Conservation (phyloP, 2,113 vertebrate genomes). For the Pangasianodon gigas region DNA sequence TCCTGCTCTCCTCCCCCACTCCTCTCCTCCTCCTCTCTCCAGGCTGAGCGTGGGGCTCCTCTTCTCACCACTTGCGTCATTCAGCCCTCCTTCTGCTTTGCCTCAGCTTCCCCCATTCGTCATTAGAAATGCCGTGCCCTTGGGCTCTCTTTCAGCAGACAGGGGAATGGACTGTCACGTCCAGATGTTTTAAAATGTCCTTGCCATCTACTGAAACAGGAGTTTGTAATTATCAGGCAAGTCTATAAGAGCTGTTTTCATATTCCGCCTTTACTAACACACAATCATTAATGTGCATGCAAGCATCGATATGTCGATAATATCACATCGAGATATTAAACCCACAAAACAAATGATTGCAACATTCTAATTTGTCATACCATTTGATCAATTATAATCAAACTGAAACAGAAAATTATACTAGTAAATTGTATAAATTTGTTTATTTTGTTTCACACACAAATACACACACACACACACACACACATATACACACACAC, state of each 20-base stretch:
- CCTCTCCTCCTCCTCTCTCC: conserved; percentile 12
- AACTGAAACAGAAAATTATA: background rate
- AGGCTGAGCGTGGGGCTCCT: conserved; percentile 21
- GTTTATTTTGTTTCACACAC: too few relatives aligned
- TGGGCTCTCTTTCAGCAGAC: background rate
- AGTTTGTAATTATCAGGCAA: background rate
- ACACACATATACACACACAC: too few relatives aligned
- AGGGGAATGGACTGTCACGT: background rate
- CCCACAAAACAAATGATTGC: background rate
- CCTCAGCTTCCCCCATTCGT: conserved; percentile 46
- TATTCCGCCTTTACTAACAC: background rate
- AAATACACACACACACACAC: too few relatives aligned
- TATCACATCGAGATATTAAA: background rate
- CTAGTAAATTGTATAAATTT: background rate
- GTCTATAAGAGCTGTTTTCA: background rate
- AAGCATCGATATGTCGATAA: background rate
- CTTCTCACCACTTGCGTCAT: conserved; percentile 43
- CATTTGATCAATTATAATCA: background rate
- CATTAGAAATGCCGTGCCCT: background rate
- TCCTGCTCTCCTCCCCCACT: background rate
- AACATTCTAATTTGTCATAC: too few relatives aligned
- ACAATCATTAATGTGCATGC: background rate
- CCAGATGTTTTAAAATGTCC: background rate
- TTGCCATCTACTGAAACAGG: background rate
- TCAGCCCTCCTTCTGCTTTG: conserved; percentile 39